Evolutionary conservation across 2,888 invertebrate genomes (phyloP), one percentile per base, ranked within the genome.

Genomic region (Balanococcus diminutus): DNA sequence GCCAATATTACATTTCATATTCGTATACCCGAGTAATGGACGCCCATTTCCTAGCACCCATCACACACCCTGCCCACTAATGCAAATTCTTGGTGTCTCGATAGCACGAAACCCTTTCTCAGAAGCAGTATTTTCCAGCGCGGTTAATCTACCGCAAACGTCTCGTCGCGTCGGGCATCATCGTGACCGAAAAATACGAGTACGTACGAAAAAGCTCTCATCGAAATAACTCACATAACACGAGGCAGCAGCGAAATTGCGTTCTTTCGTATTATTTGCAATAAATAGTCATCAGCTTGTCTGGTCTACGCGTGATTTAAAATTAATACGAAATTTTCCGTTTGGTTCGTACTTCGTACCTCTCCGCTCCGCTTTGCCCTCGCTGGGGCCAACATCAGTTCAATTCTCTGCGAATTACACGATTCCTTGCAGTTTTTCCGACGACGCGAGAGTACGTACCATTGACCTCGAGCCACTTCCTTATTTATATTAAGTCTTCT

Each of bases 401-500:
- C 42, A 42, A 42, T 22, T 56, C 6, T 6, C 6, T 9, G 56
- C 19, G 11, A 56, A 22, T n/a, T n/a, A n/a, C n/a, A n/a, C n/a
- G n/a, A n/a, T n/a, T n/a, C 56, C 6, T 5, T 56, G 4, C 19
- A n/a, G 9, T 22, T 22, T 56, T 56, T 5, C 19, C 56, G 22
- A 22, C 2, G 2, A 3, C 9, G 3, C 22, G 6, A 22, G 19
- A 56, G 9, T 56, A 56, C 56, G 42, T 75, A 75, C 4, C 75
- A 32, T 32, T 75, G 75, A 75, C 75, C 75, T 75, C 75, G 75
- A 3, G 75, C 16, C n/a, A 75, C 6, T 75, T 32, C 32, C 75
- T 75, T 75, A 75, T 32, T 75, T 75, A 75, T 75, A 75, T 32
- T 16, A 32, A 28, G 28, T 75, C 22, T 2, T 2, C 75, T 32